A percentile compares a stretch with the other conserved stretches of the same genome.
These are phyloP conservation scores for Xestobium rufovillosum DNA, from an alignment of 2,888 invertebrate genomes.

Conservation along the genomic window DNA sequence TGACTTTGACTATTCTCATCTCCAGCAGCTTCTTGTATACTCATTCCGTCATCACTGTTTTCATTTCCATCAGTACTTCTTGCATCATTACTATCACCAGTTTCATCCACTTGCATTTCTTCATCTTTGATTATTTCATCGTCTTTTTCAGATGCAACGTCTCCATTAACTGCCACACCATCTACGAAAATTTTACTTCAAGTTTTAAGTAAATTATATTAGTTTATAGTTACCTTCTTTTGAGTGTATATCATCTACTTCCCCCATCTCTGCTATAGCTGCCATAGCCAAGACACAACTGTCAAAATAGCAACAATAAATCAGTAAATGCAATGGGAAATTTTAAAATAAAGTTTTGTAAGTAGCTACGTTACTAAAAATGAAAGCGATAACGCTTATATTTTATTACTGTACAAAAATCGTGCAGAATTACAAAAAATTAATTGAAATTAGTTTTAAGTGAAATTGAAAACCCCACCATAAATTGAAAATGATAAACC, in stretches of 20 bases:
- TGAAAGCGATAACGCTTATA: background rate
- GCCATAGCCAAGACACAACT: slow-evolving; percentile 35
- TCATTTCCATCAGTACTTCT: slow-evolving; percentile 21
- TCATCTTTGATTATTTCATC: slow-evolving; percentile 20
- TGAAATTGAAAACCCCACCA: slow-evolving; percentile 28
- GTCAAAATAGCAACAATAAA: slow-evolving; percentile 3
- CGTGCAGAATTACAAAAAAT: background rate
- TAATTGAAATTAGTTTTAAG: slow-evolving; percentile 15
- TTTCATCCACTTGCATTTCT: slow-evolving; percentile 25
- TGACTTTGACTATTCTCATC: too few species aligned
- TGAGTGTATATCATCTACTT: slow-evolving; percentile 40
- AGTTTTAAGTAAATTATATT: slow-evolving; percentile 1
- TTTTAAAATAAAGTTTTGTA: too few species aligned
- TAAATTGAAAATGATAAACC: slow-evolving; percentile 30
- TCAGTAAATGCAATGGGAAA: background rate
- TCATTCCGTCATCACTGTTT: slow-evolving; percentile 24
- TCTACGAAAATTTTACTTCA: background rate
- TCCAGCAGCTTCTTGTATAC: too few species aligned
- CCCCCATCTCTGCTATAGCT: slow-evolving; percentile 41
- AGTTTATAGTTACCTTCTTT: slow-evolving; percentile 30
- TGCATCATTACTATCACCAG: slow-evolving; percentile 24
- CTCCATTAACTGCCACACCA: slow-evolving; percentile 5
- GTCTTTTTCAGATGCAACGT: slow-evolving; percentile 26
- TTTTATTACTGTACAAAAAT: background rate
- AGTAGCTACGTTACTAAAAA: too few species aligned